Conservation (phyloP, 1,140 invertebrate genomes). For the Leptinotarsa lineolata region DNA sequence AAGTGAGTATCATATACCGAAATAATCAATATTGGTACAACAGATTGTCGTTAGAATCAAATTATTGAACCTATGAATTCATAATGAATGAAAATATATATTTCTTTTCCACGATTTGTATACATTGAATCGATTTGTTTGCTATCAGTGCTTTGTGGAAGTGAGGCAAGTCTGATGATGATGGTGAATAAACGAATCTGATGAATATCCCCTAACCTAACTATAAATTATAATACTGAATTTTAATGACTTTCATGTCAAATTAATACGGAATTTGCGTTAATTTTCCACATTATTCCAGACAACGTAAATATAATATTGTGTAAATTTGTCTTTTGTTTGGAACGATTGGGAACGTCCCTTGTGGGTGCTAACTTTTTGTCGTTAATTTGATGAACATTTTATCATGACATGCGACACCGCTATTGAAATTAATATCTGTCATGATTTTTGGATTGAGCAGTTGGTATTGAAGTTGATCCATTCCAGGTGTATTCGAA, state of each 20-base stretch:
- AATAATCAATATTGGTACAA: too few relatives aligned
- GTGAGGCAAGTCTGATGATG: too few relatives aligned
- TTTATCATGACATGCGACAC: slow-evolving; percentile 6
- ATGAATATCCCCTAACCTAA: too few relatives aligned
- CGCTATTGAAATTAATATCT: neutral
- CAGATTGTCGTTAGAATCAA: too few relatives aligned
- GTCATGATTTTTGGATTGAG: neutral
- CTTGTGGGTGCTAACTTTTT: slow-evolving; percentile 7
- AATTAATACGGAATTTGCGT: neutral
- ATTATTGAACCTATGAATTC: too few relatives aligned
- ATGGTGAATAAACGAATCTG: too few relatives aligned
- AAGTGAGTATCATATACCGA: too few relatives aligned
- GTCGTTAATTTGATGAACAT: slow-evolving; percentile 1
- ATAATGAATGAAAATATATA: too few relatives aligned
- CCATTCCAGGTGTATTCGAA: neutral
- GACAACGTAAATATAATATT: slow-evolving; percentile 19
- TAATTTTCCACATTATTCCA: slow-evolving; percentile 18
- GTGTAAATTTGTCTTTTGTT: slow-evolving; percentile 17
- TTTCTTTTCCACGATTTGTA: too few relatives aligned
- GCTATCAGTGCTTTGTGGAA: too few relatives aligned
- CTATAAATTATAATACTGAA: too few relatives aligned
- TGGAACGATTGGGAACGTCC: neutral
- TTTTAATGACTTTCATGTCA: neutral
- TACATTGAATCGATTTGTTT: too few relatives aligned
- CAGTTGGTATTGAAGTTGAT: neutral